Evolutionary conservation across 2,113 vertebrate species (phyloP).

Genomic region (Morone chrysops): DNA sequence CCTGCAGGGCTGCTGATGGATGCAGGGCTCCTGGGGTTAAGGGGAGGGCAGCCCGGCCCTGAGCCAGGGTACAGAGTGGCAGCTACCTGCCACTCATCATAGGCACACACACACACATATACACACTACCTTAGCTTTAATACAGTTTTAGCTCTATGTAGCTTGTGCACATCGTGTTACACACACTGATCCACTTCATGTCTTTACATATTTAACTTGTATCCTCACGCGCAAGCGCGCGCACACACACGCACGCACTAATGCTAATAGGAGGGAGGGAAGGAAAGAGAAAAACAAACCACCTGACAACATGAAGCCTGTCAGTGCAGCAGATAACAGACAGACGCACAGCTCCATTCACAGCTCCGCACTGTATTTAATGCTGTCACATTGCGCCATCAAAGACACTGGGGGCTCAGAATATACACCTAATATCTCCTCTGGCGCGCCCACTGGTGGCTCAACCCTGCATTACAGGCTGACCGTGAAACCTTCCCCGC

Average conservation of each 20-base stretch:
- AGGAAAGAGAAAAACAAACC: conserved; percentile 72
- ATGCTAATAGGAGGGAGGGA: conserved; percentile 75
- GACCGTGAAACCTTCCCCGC: neutral
- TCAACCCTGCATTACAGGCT: neutral
- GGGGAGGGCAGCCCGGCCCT: conserved; percentile 68
- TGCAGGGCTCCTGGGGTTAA: conserved; percentile 75
- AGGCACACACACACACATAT: conserved; percentile 32
- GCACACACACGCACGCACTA: conserved; percentile 28
- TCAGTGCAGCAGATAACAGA: conserved; percentile 56
- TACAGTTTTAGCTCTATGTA: neutral
- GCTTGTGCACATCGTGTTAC: neutral
- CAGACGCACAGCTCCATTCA: neutral
- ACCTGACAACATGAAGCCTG: conserved; percentile 62
- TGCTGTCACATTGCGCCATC: neutral
- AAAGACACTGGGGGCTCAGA: neutral
- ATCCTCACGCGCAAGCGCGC: neutral
- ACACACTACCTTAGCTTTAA: neutral
- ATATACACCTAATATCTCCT: neutral
- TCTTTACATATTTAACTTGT: neutral
- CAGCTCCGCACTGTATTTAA: neutral
- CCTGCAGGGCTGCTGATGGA: conserved; percentile 76
- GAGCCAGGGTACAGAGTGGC: conserved; percentile 63
- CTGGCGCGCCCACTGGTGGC: conserved; percentile 68
- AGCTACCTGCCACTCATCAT: conserved; percentile 67
- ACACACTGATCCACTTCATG: neutral